phyloP scores from a whole-genome alignment of 2,113 vertebrate species.

The Epinephelus fuscoguttatus region DNA sequence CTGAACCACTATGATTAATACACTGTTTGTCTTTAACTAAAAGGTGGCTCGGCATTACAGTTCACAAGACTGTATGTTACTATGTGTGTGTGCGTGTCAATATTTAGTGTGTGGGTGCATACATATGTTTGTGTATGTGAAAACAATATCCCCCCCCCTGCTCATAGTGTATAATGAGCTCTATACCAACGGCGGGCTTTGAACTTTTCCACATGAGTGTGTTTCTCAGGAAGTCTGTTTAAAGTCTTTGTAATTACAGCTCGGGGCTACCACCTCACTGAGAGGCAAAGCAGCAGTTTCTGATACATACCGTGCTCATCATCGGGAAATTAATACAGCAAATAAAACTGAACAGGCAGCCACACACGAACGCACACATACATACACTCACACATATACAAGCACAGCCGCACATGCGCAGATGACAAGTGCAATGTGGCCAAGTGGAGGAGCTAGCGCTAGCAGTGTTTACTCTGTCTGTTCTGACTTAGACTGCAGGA shows the following conservation, averaged over 20 bases:
- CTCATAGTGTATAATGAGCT: constrained; percentile 40
- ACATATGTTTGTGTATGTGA: constrained; percentile 15
- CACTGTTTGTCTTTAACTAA: neutral
- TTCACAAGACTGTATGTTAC: neutral
- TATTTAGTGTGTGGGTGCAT: neutral
- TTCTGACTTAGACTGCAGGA: constrained; percentile 23
- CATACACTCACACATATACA: neutral
- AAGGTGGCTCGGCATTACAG: neutral
- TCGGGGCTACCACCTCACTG: constrained; percentile 63
- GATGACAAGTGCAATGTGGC: constrained; percentile 22
- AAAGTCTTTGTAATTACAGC: constrained; percentile 79
- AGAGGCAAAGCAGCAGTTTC: constrained; percentile 60
- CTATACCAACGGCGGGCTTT: constrained; percentile 63
- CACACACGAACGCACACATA: neutral
- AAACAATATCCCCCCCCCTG: constrained; percentile 24
- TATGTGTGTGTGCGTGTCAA: neutral
- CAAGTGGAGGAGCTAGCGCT: constrained; percentile 6
- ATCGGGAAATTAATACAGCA: constrained; percentile 72
- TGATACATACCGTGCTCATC: constrained; percentile 49
- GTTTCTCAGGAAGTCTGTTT: constrained; percentile 75
- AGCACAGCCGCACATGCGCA: constrained; percentile 6
- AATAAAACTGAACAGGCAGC: constrained; percentile 55
- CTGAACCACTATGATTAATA: neutral
- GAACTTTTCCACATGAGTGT: constrained; percentile 72
- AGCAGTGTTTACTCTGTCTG: constrained; percentile 51